phyloP scores from a whole-genome alignment of 2,113 vertebrate species.

The Apteryx mantelli region DNA sequence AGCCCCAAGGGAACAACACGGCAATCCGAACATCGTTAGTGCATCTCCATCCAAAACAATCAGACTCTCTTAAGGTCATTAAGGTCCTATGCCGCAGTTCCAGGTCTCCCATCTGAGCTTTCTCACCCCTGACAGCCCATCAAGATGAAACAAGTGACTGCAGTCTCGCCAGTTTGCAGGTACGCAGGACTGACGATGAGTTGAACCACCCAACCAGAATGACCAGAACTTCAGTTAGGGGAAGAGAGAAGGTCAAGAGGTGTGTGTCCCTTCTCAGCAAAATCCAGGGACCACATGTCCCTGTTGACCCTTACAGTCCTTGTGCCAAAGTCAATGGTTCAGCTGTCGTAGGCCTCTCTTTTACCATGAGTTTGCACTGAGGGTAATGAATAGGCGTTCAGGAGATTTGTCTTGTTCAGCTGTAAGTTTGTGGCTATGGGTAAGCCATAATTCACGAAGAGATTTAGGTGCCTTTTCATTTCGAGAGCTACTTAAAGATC shows the following conservation, averaged over 20 bases:
- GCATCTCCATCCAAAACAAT: background rate
- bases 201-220: background rate
- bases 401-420: background rate
- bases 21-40: background rate
- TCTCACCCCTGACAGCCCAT: background rate
- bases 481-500: background rate
- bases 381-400: accelerated
- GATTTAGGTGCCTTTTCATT: background rate
- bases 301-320: background rate
- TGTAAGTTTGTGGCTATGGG: background rate
- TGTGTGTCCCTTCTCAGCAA: accelerated
- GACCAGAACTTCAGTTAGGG: background rate
- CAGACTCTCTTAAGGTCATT: background rate
- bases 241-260: background rate
- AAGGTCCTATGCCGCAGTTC: background rate
- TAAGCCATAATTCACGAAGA: background rate
- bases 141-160: background rate
- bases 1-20: background rate
- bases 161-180: background rate
- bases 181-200: background rate
- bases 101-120: background rate
- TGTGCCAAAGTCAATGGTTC: background rate
- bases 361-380: too few species aligned
- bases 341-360: background rate
- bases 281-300: background rate